A percentile compares a stretch with the other conserved stretches of the same genome.
phyloP scores from a whole-genome alignment of 2,888 invertebrate genomes.

The Xestia xanthographa region DNA sequence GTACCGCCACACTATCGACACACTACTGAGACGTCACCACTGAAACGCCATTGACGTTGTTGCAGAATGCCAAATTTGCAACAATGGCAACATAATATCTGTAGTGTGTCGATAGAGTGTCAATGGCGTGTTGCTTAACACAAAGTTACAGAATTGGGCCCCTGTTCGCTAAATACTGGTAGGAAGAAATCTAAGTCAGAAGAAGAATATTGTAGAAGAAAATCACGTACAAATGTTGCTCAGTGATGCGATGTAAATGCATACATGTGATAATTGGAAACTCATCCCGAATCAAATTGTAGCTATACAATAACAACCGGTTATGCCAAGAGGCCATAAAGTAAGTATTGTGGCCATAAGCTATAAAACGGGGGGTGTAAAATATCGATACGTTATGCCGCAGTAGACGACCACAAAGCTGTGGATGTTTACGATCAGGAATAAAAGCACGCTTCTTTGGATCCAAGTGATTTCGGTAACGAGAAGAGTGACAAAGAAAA shows the following conservation, averaged over 20 bases:
- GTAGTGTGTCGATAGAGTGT: too few species aligned
- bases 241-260: too few species aligned
- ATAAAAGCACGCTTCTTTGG: slow-evolving; percentile 25
- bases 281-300: slow-evolving; percentile 17
- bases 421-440: slow-evolving; percentile 46
- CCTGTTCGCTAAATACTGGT: too few species aligned
- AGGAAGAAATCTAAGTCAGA: too few species aligned
- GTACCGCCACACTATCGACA: too few species aligned
- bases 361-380: slow-evolving; percentile 49
- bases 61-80: too few species aligned
- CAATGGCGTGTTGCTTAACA: too few species aligned
- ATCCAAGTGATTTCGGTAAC: slow-evolving; percentile 37
- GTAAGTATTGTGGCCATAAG: slow-evolving; percentile 46
- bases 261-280: background rate
- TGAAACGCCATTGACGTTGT: too few species aligned
- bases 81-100: too few species aligned
- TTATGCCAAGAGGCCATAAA: slow-evolving; percentile 46
- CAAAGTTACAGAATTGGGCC: too few species aligned
- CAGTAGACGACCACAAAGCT: slow-evolving; percentile 47
- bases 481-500: background rate
- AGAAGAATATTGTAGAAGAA: background rate
- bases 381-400: slow-evolving; percentile 39
- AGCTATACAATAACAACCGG: slow-evolving; percentile 27
- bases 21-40: too few species aligned
- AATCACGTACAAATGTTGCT: background rate